These are phyloP conservation scores for Spisula subtruncata DNA, from an alignment of 2,888 invertebrate genomes.

Conservation along the genomic window DNA sequence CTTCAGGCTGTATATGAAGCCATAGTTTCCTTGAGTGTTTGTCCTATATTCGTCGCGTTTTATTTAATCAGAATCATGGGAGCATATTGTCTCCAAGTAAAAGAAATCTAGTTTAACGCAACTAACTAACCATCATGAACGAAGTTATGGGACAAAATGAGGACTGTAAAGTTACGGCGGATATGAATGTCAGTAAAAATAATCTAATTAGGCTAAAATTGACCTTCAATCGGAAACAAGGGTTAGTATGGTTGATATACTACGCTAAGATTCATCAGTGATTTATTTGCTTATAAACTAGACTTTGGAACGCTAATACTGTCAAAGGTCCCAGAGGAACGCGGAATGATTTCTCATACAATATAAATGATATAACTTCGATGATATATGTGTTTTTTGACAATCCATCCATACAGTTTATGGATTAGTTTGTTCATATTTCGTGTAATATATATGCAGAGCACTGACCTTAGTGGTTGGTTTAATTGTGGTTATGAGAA, in stretches of 20 bases:
- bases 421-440: not conserved
- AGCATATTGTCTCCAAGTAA: not conserved
- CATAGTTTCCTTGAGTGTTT: not conserved
- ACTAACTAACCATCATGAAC: slow-evolving; percentile 34
- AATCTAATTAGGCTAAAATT: too few relatives aligned
- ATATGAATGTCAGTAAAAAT: too few relatives aligned
- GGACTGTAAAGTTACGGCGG: not conserved
- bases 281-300: not conserved
- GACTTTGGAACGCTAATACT: not conserved
- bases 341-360: not conserved
- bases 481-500: too few relatives aligned
- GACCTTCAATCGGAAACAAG: too few relatives aligned
- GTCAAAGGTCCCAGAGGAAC: not conserved
- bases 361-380: not conserved
- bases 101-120: not conserved
- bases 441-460: too few relatives aligned
- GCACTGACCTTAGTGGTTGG: not conserved
- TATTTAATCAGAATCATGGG: not conserved
- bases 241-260: not conserved
- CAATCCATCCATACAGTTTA: not conserved
- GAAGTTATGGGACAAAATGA: not conserved
- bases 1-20: not conserved
- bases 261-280: not conserved
- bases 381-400: not conserved
- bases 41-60: not conserved